Conservation (phyloP, 2,888 invertebrate species). For the Mycalesis mineus region DNA sequence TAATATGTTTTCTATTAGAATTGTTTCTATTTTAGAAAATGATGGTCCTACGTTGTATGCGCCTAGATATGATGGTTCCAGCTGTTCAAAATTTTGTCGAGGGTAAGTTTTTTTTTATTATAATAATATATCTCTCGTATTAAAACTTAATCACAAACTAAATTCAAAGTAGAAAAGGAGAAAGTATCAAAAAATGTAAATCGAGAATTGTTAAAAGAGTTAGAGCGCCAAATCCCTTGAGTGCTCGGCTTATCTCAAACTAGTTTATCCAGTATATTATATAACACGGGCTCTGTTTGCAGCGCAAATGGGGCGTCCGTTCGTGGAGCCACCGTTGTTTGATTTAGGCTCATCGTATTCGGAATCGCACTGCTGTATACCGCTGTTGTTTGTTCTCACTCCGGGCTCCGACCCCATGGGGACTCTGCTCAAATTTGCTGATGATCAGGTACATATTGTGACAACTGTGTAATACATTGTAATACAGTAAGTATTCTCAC, state of each 20-base stretch:
- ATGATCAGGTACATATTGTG: conserved; percentile 81
- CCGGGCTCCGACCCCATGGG: conserved; percentile 97
- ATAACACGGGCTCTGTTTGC: conserved; percentile 26
- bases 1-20: too few relatives aligned
- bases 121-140: too few relatives aligned
- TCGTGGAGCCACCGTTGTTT: conserved; percentile 93
- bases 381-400: conserved; percentile 93
- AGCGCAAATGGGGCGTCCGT: conserved; percentile 86
- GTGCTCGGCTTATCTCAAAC: too few relatives aligned
- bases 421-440: conserved; percentile 92
- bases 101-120: conserved; percentile 56
- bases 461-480: background rate
- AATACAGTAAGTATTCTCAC: background rate
- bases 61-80: conserved; percentile 92
- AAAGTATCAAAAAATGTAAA: too few relatives aligned
- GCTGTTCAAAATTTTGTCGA: conserved; percentile 85
- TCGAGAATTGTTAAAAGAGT: too few relatives aligned
- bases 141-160: too few relatives aligned
- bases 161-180: too few relatives aligned
- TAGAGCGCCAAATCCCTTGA: too few relatives aligned
- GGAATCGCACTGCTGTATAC: conserved; percentile 92
- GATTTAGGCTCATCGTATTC: conserved; percentile 89
- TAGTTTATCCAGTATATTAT: background rate
- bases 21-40: conserved; percentile 78
- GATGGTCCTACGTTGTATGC: conserved; percentile 86